Evolutionary conservation across 1,140 invertebrate genomes (phyloP).

Genomic region (Sycophaga agraensis): DNA sequence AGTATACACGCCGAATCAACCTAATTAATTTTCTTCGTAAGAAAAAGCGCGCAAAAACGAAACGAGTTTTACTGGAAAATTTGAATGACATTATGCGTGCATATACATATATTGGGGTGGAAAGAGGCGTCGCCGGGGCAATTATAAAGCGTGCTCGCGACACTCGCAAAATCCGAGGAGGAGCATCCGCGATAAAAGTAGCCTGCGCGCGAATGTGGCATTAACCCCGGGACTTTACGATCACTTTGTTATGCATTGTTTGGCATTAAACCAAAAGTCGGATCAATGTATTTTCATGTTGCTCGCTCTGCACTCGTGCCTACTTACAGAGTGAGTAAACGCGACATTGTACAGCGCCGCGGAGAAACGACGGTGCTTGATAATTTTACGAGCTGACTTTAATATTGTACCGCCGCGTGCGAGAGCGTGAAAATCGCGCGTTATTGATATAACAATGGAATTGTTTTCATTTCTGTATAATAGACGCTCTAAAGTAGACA

Average conservation of each 20-base stretch:
- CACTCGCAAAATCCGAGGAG: not conserved
- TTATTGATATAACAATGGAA: constrained; percentile 1
- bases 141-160: too few relatives aligned
- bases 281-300: constrained; percentile 8
- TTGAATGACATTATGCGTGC: too few relatives aligned
- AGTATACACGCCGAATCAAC: too few relatives aligned
- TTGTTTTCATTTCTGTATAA: too few relatives aligned
- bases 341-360: constrained; percentile 2
- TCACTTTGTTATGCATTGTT: constrained; percentile 25
- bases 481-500: too few relatives aligned
- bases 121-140: too few relatives aligned
- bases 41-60: too few relatives aligned
- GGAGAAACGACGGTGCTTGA: constrained; percentile 16
- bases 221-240: constrained; percentile 7
- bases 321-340: not conserved
- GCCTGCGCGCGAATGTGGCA: constrained; percentile 2
- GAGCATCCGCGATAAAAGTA: not conserved
- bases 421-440: constrained; percentile 4
- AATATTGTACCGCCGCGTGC: not conserved
- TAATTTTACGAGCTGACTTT: not conserved
- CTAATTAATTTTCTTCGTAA: too few relatives aligned
- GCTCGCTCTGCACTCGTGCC: too few relatives aligned
- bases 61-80: too few relatives aligned
- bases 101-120: too few relatives aligned
- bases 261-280: constrained; percentile 18